These are phyloP conservation scores for Acanthacorydalis orientalis DNA, from an alignment of 2,888 invertebrate species.

Conservation along the genomic window DNA sequence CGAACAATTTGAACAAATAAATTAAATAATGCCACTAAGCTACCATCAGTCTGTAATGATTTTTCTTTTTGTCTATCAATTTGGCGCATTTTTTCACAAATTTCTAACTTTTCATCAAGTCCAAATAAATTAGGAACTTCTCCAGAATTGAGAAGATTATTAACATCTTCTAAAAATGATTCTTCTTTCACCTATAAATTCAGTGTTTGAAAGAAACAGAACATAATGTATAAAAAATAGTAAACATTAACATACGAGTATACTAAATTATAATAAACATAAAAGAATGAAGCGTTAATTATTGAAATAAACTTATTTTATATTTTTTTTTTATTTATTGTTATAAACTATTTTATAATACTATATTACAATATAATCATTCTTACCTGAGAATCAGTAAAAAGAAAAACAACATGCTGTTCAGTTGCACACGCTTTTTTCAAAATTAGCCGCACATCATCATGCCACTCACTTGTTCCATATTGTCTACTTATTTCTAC, in stretches of 20 bases:
- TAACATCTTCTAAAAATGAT: conserved; percentile 83
- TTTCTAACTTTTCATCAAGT: conserved; percentile 72
- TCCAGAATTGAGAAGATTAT: conserved; percentile 81
- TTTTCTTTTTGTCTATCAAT: conserved; percentile 80
- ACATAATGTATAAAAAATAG: background rate
- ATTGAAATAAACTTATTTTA: background rate
- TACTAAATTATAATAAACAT: no score
- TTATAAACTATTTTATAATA: background rate
- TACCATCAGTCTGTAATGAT: conserved; percentile 80
- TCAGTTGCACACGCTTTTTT: conserved; percentile 70
- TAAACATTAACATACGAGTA: no score
- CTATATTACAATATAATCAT: background rate
- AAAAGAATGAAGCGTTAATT: background rate
- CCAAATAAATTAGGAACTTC: conserved; percentile 84
- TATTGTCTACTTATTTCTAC: conserved; percentile 84
- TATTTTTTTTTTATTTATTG: background rate
- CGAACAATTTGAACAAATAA: conserved; percentile 75
- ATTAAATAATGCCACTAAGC: conserved; percentile 76
- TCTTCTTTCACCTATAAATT: conserved; percentile 68
- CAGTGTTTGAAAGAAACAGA: background rate
- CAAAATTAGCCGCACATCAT: conserved; percentile 72
- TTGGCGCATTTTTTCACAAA: conserved; percentile 85
- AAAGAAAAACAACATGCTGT: conserved; percentile 75
- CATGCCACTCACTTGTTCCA: conserved; percentile 73
- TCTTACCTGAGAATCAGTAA: conserved; percentile 74